Conservation (phyloP, 2,888 invertebrate genomes). For the Corbicula japonica region DNA sequence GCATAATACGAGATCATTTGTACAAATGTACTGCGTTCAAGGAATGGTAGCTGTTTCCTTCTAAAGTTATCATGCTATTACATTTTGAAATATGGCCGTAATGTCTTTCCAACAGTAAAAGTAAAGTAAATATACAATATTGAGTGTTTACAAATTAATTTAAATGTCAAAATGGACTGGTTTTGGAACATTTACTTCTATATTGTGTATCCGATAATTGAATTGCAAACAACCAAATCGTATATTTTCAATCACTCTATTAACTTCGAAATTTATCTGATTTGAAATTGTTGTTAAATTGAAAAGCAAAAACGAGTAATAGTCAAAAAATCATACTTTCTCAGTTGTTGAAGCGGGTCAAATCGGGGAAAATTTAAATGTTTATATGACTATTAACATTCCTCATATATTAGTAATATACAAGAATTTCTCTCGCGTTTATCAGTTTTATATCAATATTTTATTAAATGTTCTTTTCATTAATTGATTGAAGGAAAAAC, state of each 20-base stretch:
- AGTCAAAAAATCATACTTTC: conserved; percentile 23
- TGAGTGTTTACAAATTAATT: neutral
- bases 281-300: conserved; percentile 14
- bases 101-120: too few species aligned
- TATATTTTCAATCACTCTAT: conserved; percentile 41
- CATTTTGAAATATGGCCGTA: too few species aligned
- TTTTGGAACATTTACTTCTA: conserved; percentile 33
- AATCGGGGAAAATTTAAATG: conserved; percentile 41
- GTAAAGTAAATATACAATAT: conserved; percentile 3
- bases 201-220: conserved; percentile 38
- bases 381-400: conserved; percentile 41
- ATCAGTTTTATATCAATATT: neutral
- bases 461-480: conserved; percentile 4
- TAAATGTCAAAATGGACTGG: neutral
- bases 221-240: conserved; percentile 33
- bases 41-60: too few species aligned
- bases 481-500: too few species aligned
- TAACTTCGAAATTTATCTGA: conserved; percentile 53
- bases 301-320: conserved; percentile 10
- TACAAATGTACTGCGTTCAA: too few species aligned
- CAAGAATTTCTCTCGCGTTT: neutral
- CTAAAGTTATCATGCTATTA: too few species aligned
- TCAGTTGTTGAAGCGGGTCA: conserved; percentile 23
- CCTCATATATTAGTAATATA: conserved; percentile 41
- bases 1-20: too few species aligned